Percentiles rank a stretch among this genome's conserved stretches.
Evolutionary conservation across 1,140 invertebrate species (phyloP).

Genomic region (Galendromus occidentalis): DNA sequence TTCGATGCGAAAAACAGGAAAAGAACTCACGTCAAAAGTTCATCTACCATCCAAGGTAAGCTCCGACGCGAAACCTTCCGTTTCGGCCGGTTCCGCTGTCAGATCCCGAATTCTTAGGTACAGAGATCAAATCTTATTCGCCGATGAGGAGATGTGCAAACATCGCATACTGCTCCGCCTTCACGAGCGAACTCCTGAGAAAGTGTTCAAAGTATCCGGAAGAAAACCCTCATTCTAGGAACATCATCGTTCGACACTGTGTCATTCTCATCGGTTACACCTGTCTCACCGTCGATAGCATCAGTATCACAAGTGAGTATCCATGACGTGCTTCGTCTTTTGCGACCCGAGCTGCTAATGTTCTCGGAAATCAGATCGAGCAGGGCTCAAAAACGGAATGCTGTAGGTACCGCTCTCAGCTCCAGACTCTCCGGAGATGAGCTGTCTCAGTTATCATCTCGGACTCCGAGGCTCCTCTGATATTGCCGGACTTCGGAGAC

Average conservation of each 20-base stretch:
- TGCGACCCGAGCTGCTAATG: too few relatives aligned
- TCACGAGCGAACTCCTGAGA: not conserved
- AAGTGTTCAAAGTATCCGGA: not conserved
- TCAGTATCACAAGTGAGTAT: not conserved
- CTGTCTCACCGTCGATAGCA: not conserved
- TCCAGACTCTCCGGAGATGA: too few relatives aligned
- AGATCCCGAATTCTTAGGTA: not conserved
- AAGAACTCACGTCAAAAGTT: too few relatives aligned
- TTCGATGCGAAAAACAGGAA: not conserved
- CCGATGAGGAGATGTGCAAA: not conserved
- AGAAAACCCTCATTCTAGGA: too few relatives aligned
- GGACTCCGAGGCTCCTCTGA: too few relatives aligned
- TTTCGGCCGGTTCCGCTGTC: not conserved
- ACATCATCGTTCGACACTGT: not conserved
- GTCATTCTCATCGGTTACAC: not conserved
- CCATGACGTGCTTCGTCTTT: too few relatives aligned
- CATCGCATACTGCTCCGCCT: not conserved
- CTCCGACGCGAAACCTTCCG: not conserved
- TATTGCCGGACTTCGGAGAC: not conserved
- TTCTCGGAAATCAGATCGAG: too few relatives aligned
- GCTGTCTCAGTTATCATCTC: too few relatives aligned
- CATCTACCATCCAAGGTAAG: not conserved
- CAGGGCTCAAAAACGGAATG: too few relatives aligned
- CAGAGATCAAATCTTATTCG: not conserved
- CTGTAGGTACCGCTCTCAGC: too few relatives aligned